Base-by-base conservation (phyloP, 2,888 invertebrate species). In the Drosophila mayaguana region DNA sequence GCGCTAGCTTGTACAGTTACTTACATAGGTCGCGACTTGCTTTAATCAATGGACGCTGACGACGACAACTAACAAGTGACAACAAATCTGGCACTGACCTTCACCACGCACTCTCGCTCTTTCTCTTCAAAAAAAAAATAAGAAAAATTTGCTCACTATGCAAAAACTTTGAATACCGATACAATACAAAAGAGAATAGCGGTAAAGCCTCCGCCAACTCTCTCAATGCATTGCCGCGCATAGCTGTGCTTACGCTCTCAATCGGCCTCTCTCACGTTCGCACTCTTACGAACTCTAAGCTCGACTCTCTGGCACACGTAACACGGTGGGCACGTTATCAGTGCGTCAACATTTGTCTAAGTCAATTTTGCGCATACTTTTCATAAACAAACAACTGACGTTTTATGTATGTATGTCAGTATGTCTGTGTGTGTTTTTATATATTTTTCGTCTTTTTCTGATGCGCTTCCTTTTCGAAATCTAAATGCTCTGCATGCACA, bases 331-430 rank as follows among this genome's bases (percentile, higher is more conserved):
- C 48, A 55, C 61, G 69, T 83, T 82, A 81, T 81, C 81, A 81
- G 83, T 88, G 66, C 73, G 71, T 72, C 86, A 88, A 80, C 85
- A 76, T 80, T 71, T 66, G 64, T 63, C 55, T 50, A 36, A 60
- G 20, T 54, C 70, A 40, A 65, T 55, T 66, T 80, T 53, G 53
- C 72, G 72, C 86, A 89, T 84, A 79, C 62, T 84, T 89, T 83
- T 80, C 74, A 80, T 89, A 89, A 85, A 89, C 86, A 88, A 89
- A 88, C 80, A 80, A 80, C 76, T 73, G 68, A 72, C 61, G 67
- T 76, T 34, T 46, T 16, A 38, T 34, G 7, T 20, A 22, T 36
- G 45, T 57, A 22, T 62, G 38, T 7, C 2, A 11, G 25, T 20
- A 11, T 9, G n/a, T 32, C 3, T 14, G 36, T 16, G 16, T 32